phyloP scores from a whole-genome alignment of 2,888 invertebrate genomes.

The Microplitis deprimator region DNA sequence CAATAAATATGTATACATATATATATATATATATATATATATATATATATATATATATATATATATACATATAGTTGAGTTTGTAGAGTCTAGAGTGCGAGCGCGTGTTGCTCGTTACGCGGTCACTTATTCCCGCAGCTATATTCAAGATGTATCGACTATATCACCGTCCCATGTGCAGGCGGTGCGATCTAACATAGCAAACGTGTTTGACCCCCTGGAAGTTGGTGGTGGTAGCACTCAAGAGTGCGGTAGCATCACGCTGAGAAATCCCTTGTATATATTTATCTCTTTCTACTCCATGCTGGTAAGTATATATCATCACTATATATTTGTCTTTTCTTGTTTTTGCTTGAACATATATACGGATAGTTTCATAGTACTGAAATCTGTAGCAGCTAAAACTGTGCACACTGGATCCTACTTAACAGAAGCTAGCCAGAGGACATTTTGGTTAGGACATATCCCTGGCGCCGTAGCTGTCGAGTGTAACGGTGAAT shows the following conservation, averaged over 20 bases:
- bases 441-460: slow-evolving; percentile 49
- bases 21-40: too few species aligned
- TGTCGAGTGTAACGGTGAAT: slow-evolving; percentile 50
- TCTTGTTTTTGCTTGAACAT: background rate
- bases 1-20: slow-evolving; percentile 1
- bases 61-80: background rate
- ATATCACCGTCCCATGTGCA: background rate
- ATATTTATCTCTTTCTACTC: background rate
- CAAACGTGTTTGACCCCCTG: background rate
- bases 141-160: background rate
- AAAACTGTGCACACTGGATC: slow-evolving; percentile 8
- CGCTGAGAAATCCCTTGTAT: slow-evolving; percentile 2
- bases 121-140: slow-evolving; percentile 19
- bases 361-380: slow-evolving; percentile 2
- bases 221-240: background rate
- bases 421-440: slow-evolving; percentile 11
- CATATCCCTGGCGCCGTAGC: slow-evolving; percentile 37
- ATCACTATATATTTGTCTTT: background rate
- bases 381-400: background rate
- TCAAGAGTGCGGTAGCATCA: background rate
- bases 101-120: slow-evolving; percentile 43
- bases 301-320: background rate
- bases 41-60: slow-evolving; percentile 23
- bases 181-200: slow-evolving; percentile 1
- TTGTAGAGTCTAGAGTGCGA: slow-evolving; percentile 21